Conservation (phyloP, 1,140 invertebrate species). For the Heliconius hewitsoni region DNA sequence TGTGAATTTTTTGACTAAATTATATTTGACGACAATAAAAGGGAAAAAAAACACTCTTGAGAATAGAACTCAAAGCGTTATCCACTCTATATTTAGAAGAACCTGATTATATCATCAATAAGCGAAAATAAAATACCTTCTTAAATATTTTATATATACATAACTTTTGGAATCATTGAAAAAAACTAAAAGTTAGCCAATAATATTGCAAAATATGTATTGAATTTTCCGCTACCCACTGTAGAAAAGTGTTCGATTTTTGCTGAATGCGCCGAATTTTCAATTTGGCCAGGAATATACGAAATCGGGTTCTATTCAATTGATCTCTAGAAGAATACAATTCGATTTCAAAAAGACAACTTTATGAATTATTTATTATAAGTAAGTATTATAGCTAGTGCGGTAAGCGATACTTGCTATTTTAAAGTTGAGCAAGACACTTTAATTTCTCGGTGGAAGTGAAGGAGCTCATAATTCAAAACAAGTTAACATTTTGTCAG, state of each 20-base stretch:
- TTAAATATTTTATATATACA: too few species aligned
- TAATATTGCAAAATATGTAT: conserved; percentile 10
- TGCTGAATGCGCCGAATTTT: conserved; percentile 23
- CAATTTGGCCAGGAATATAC: conserved; percentile 26
- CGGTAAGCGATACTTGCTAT: conserved; percentile 63
- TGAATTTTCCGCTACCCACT: conserved; percentile 16
- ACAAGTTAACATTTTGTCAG: conserved; percentile 78
- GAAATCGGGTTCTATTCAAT: conserved; percentile 37
- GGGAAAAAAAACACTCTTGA: too few species aligned
- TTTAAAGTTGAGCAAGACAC: conserved; percentile 77
- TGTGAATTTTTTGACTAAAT: too few species aligned
- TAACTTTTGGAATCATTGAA: neutral
- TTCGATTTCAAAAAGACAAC: conserved; percentile 54
- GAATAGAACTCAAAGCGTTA: too few species aligned
- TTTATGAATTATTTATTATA: conserved; percentile 61
- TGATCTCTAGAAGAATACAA: conserved; percentile 49
- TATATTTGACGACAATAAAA: too few species aligned
- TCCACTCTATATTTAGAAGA: too few species aligned
- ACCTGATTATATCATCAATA: too few species aligned
- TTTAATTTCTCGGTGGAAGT: conserved; percentile 76
- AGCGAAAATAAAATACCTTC: too few species aligned
- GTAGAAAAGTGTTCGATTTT: conserved; percentile 16
- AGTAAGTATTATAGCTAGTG: conserved; percentile 42
- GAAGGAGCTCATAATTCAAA: conserved; percentile 76
- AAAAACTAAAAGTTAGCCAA: neutral